phyloP scores from a whole-genome alignment of 2,888 invertebrate species.

The Agrotis segetum region DNA sequence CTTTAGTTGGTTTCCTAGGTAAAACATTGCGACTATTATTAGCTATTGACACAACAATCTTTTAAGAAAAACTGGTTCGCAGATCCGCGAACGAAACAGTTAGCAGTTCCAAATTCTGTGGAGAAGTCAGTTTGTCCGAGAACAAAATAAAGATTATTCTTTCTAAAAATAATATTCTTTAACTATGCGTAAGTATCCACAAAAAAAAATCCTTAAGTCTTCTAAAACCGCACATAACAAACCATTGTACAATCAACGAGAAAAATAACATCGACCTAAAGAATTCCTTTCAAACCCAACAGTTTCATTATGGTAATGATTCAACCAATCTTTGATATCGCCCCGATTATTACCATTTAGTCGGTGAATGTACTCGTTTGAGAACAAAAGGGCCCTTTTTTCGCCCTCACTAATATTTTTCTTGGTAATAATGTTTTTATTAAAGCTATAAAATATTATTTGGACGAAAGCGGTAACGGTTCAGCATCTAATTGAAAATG shows the following conservation, averaged over 20 bases:
- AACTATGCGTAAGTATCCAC: neutral
- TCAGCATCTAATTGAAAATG: conserved; percentile 43
- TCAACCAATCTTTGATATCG: conserved; percentile 69
- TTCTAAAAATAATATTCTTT: too few relatives aligned
- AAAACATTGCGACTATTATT: too few relatives aligned
- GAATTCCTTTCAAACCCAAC: conserved; percentile 49
- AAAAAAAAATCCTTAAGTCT: neutral
- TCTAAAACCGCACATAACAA: conserved; percentile 13
- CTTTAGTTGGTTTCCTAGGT: too few relatives aligned
- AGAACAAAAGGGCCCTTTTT: conserved; percentile 49
- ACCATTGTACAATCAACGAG: conserved; percentile 27
- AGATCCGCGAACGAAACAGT: too few relatives aligned
- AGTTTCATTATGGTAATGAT: conserved; percentile 73
- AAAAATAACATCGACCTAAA: conserved; percentile 28
- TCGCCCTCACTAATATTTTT: conserved; percentile 54
- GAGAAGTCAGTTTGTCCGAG: too few relatives aligned
- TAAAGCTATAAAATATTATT: conserved; percentile 59
- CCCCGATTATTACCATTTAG: conserved; percentile 67
- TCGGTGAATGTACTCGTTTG: conserved; percentile 48
- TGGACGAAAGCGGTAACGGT: conserved; percentile 33
- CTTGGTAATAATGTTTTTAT: conserved; percentile 59
- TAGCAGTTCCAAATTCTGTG: too few relatives aligned
- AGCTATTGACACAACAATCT: too few relatives aligned
- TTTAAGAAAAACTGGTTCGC: too few relatives aligned
- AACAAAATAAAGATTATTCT: too few relatives aligned